Evolutionary conservation across 2,797 vertebrate genomes (phyloP).

Genomic region (Pipistrellus kuhlii): DNA sequence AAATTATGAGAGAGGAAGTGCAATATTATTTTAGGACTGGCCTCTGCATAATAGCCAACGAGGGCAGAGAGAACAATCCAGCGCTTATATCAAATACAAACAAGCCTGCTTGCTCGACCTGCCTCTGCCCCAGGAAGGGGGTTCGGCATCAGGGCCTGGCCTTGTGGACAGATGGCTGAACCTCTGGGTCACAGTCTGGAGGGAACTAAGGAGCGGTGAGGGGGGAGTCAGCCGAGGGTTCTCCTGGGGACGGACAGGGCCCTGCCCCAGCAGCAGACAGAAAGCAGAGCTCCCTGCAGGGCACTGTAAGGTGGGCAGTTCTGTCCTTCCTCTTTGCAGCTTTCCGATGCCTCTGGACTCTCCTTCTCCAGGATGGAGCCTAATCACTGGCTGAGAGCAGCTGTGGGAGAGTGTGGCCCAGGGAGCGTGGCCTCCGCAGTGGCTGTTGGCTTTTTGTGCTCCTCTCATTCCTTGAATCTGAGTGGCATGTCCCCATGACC

Average conservation of each 20-base stretch:
- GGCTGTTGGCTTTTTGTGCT: neutral
- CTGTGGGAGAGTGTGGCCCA: accelerated
- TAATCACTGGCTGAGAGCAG: neutral
- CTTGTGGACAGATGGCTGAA: neutral
- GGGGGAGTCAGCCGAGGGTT: neutral
- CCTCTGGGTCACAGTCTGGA: neutral
- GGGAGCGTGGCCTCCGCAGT: neutral
- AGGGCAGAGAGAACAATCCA: constrained; percentile 79
- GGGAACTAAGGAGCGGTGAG: accelerated
- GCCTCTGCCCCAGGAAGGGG: neutral
- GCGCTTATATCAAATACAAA: constrained; percentile 71
- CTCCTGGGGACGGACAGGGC: too few relatives aligned
- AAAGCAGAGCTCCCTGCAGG: neutral
- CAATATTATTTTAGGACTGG: constrained; percentile 84
- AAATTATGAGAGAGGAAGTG: constrained; percentile 79
- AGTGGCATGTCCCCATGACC: neutral
- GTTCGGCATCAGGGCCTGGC: neutral
- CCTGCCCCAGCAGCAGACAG: neutral
- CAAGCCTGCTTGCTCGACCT: constrained; percentile 18
- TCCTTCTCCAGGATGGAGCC: neutral
- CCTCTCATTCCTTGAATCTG: neutral
- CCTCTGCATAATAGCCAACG: constrained; percentile 76
- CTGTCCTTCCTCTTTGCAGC: neutral
- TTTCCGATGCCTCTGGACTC: neutral
- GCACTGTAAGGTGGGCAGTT: neutral